phyloP scores from a whole-genome alignment of 92 coral and sea anemone species.

The Desmophyllum pertusum region DNA sequence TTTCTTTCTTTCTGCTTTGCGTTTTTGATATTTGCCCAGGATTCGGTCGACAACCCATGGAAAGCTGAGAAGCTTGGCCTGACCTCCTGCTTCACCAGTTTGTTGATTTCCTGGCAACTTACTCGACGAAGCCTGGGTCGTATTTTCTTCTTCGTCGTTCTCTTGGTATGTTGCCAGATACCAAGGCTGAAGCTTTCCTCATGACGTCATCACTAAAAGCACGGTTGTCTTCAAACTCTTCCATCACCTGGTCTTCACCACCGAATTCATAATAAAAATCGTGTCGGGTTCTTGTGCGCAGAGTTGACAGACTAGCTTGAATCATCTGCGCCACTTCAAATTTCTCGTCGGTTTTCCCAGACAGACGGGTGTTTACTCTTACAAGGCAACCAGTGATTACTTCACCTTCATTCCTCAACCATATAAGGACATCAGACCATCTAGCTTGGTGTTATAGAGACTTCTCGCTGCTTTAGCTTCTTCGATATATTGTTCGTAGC shows the following conservation, averaged over 20 bases:
- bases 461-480: conserved; percentile 67
- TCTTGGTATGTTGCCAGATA: conserved; percentile 73
- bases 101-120: conserved; percentile 14
- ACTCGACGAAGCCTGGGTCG: conserved; percentile 2
- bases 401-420: conserved; percentile 90
- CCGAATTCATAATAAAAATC: conserved; percentile 84
- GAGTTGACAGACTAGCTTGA: conserved; percentile 76
- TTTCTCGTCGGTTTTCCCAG: conserved; percentile 82
- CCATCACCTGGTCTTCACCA: conserved; percentile 74
- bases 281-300: conserved; percentile 70
- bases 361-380: conserved; percentile 75
- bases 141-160: conserved; percentile 26
- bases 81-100: conserved; percentile 37
- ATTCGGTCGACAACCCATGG: conserved; percentile 85
- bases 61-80: conserved; percentile 55
- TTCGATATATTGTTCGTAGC: conserved; percentile 66
- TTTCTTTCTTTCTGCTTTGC: conserved; percentile 42
- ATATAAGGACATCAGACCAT: conserved; percentile 82
- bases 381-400: conserved; percentile 89
- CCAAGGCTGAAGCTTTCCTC: conserved; percentile 95
- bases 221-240: conserved; percentile 52
- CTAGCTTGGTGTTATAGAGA: conserved; percentile 78
- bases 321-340: conserved; percentile 91
- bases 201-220: conserved; percentile 63
- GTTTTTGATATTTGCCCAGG: conserved; percentile 69